These are phyloP conservation scores for Pteronura brasiliensis DNA, from an alignment of 2,113 vertebrate genomes.

Conservation along the genomic window DNA sequence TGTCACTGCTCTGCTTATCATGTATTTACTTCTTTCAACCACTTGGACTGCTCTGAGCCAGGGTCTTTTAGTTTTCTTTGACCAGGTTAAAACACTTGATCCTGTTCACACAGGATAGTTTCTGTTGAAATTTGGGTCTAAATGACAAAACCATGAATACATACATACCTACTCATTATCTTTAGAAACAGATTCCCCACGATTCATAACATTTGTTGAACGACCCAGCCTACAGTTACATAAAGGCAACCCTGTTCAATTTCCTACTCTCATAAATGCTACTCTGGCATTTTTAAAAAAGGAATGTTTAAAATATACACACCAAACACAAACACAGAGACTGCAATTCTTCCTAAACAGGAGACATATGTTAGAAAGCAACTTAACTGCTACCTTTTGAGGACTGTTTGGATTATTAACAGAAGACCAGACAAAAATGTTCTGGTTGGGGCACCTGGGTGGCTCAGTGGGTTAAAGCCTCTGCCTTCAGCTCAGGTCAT, in stretches of 20 bases:
- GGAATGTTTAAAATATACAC: constrained; percentile 29
- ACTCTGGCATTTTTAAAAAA: constrained; percentile 29
- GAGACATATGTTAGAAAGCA: constrained; percentile 20
- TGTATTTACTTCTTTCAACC: constrained; percentile 31
- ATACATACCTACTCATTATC: constrained; percentile 47
- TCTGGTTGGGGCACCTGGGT: background rate
- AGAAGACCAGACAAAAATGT: background rate
- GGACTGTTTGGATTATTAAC: background rate
- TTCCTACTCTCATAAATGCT: constrained; percentile 26
- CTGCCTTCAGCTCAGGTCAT: too few species aligned
- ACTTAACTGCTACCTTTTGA: background rate
- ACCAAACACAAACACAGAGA: constrained; percentile 1
- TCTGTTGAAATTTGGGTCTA: constrained; percentile 37
- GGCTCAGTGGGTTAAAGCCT: too few species aligned
- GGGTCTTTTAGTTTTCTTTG: constrained; percentile 50
- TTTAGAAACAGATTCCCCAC: constrained; percentile 41
- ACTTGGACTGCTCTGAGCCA: constrained; percentile 18
- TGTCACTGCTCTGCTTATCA: background rate
- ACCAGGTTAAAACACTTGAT: background rate
- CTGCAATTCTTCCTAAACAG: constrained; percentile 1
- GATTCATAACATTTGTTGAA: constrained; percentile 36
- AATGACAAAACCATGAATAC: constrained; percentile 51
- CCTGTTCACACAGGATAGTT: background rate
- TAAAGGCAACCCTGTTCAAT: constrained; percentile 57
- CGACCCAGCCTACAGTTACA: constrained; percentile 51